These are phyloP conservation scores for Hypotaenidia philippensis DNA, from an alignment of 2,797 vertebrate genomes.

Conservation along the genomic window DNA sequence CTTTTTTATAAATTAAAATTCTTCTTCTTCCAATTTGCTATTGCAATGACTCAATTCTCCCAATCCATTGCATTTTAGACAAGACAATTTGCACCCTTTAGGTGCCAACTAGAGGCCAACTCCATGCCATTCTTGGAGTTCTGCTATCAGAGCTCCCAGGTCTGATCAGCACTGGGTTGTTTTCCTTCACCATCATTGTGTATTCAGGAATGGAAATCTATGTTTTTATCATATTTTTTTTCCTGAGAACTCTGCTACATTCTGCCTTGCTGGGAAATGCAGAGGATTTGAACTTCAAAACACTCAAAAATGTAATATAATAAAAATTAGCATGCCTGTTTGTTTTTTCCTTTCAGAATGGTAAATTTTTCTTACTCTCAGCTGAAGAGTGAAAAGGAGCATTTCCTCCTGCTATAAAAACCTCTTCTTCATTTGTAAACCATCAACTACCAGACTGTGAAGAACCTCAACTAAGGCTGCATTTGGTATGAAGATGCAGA, in stretches of 20 bases:
- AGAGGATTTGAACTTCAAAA: background rate
- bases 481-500: background rate
- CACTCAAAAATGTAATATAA: background rate
- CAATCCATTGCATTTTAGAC: background rate
- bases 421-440: background rate
- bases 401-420: background rate
- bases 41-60: background rate
- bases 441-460: background rate
- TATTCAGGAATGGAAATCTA: background rate
- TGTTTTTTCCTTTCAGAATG: background rate
- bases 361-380: background rate
- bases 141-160: background rate
- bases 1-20: background rate
- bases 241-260: background rate
- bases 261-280: background rate
- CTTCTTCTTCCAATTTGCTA: background rate
- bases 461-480: background rate
- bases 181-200: background rate
- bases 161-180: background rate
- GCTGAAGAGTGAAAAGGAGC: background rate
- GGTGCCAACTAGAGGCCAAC: background rate
- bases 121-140: background rate
- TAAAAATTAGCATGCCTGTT: background rate
- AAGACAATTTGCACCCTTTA: background rate
- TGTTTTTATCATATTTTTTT: rapidly evolving